Evolutionary conservation across 2,113 vertebrate species (phyloP).

Genomic region (Miniopterus natalensis): DNA sequence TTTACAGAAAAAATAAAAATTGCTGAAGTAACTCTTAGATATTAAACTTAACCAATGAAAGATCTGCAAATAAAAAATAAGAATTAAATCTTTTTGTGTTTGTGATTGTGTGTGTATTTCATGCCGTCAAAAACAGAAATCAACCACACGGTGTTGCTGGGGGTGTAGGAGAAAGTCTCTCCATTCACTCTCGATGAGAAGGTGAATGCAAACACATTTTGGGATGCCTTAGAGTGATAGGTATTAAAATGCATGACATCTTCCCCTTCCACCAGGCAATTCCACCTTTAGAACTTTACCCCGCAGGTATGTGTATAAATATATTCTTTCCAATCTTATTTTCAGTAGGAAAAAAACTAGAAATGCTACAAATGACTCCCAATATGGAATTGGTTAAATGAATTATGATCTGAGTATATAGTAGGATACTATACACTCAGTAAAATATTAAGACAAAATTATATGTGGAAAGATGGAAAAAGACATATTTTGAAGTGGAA

Average conservation of each 20-base stretch:
- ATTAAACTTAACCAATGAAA: background rate
- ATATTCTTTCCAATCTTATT: constrained; percentile 25
- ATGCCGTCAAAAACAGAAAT: background rate
- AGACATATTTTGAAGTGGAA: background rate
- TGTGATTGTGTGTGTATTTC: background rate
- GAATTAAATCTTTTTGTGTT: background rate
- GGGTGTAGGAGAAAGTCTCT: background rate
- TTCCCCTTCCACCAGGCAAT: background rate
- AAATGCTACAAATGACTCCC: background rate
- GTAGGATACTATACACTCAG: background rate
- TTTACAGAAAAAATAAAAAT: background rate
- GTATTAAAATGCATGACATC: constrained; percentile 52
- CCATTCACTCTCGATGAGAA: background rate
- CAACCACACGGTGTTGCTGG: background rate
- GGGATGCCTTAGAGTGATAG: background rate
- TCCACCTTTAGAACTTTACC: constrained; percentile 46
- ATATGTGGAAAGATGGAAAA: background rate
- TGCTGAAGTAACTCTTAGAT: background rate
- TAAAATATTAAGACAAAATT: constrained; percentile 23
- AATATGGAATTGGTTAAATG: background rate
- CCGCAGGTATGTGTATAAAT: constrained; percentile 1
- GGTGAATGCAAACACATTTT: constrained; percentile 37
- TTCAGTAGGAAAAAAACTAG: constrained; percentile 10
- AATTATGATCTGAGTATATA: background rate
- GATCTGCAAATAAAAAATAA: background rate